Base-by-base conservation (phyloP, 2,888 invertebrate genomes). In the Petrolisthes manimaculis region DNA sequence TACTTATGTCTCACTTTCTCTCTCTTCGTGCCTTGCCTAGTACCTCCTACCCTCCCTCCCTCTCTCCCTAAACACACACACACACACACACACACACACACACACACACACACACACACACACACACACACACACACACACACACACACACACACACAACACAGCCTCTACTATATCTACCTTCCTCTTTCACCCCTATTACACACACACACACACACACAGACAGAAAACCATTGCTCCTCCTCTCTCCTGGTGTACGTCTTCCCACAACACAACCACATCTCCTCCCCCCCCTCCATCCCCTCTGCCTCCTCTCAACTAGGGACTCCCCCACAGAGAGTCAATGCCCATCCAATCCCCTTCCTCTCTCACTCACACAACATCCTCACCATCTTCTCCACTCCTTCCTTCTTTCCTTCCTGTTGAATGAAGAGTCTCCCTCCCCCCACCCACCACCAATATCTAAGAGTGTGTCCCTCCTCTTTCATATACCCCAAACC, bases 361-460 rank as follows among this genome's bases (percentile, higher is more conserved):
- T n/a, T 71, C 71, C 12, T 6, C 21, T n/a, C 71, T 21, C 71
- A 12, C 71, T 6, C 71, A n/a, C n/a, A 14, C 21, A 1, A n/a
- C 21, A 14, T n/a, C 14, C 18, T 71, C 71, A 12, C 12, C 6
- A 12, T 71, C 71, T n/a, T 71, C 14, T 3, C 21, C 71, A 37
- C 77, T 77, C 77, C 51, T 51, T 51, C 77, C n/a, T 21, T 71
- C 6, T n/a, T 71, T n/a, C 21, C n/a, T 71, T n/a, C 71, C 71
- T 71, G 21, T 18, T 18, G 9, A 9, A 61, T 1, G 61, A 61
- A 74, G 18, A 69, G 82, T 83, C 37, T 24, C 4, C 14, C 74
- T 51, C 67, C 67, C 51, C 69, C 74, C 71, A 21, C 74, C 54
- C 21, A n/a, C 21, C 71, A 54, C 9, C 8, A 83, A 21, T 37